Evolutionary conservation across 2,797 vertebrate genomes (phyloP), one percentile per base, ranked within the genome.

Genomic region (Serranus cabrilla): DNA sequence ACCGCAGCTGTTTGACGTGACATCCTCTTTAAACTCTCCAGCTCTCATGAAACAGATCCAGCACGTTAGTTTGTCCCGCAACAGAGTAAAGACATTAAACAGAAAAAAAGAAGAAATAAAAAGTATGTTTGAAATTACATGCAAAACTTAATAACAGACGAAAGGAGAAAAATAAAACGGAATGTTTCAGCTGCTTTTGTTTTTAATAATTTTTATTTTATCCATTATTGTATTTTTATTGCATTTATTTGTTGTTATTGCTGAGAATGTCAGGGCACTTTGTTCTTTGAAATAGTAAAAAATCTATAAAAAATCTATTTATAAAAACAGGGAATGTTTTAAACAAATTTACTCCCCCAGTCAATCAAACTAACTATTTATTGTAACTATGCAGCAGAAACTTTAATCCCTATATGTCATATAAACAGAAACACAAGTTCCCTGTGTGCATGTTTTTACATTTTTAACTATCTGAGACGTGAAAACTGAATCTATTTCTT

Each of bases 91-190:
- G 8, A 27, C 23, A 61, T 42, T 23, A 31, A 5, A 5, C 39
- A 59, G 23, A 18, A 47, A 21, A 39, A 61, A 17, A 11, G 3
- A 20, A 49, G 34, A 34, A 34, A 34, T 34, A 34, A 34, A 34
- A 34, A 8, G 34, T 50, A 66, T 25, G 17, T 71, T 12, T 65
- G 10, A 69, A 58, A 69, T 63, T 2, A 37, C 8, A 55, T 13
- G 7, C 34, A 20, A 17, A 56, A 3, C 9, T 58, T 42, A 37
- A 68, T 27, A 58, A 65, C 11, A 31, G 17, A 9, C 1, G 2
- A 42, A 16, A 31, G 8, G 11, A 12, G 3, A 16, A 46, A 47
- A 46, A 54, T 17, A 55, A 43, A 61, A 62, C 20, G 3, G 27
- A 27, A 34, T 34, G 34, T 34, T 34, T 34, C 8, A 34, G 34